A percentile compares a stretch with the other conserved stretches of the same genome.
Conservation (phyloP, 2,113 vertebrate species). For the Triplophysa siluroides region DNA sequence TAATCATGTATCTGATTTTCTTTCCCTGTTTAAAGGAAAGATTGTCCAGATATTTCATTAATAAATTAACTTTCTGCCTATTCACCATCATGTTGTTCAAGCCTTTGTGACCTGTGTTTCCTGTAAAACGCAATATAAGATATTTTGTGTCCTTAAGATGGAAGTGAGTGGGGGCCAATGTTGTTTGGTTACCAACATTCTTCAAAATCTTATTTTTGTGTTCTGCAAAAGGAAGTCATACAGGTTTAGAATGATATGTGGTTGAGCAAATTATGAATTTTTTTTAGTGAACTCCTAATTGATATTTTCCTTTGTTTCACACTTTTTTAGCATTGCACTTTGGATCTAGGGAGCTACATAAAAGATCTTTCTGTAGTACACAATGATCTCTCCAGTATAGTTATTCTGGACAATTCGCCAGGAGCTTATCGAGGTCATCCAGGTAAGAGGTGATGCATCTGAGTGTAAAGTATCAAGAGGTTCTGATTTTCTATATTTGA, state of each 20-base stretch:
- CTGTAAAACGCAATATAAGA: no score
- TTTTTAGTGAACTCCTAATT: background rate
- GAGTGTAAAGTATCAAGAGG: background rate
- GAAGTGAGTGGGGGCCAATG: no score
- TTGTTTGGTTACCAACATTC: no score
- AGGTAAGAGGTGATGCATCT: slow-evolving; percentile 70
- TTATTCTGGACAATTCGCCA: slow-evolving; percentile 94
- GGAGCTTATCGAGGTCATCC: slow-evolving; percentile 93
- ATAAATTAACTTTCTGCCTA: no score
- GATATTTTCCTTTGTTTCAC: background rate
- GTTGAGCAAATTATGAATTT: no score
- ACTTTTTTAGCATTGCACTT: slow-evolving; percentile 85
- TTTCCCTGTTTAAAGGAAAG: background rate
- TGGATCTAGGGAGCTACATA: slow-evolving; percentile 97
- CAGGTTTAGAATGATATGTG: no score
- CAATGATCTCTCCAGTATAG: slow-evolving; percentile 90
- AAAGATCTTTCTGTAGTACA: slow-evolving; percentile 94
- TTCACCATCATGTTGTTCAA: no score
- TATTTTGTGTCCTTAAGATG: no score
- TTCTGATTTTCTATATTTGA: background rate
- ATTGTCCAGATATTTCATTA: no score
- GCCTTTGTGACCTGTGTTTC: no score
- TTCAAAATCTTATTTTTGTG: no score
- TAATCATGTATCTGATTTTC: background rate
- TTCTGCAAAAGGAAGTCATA: no score